Evolutionary conservation across 2,113 vertebrate species (phyloP).

Genomic region (Tragelaphus scriptus): DNA sequence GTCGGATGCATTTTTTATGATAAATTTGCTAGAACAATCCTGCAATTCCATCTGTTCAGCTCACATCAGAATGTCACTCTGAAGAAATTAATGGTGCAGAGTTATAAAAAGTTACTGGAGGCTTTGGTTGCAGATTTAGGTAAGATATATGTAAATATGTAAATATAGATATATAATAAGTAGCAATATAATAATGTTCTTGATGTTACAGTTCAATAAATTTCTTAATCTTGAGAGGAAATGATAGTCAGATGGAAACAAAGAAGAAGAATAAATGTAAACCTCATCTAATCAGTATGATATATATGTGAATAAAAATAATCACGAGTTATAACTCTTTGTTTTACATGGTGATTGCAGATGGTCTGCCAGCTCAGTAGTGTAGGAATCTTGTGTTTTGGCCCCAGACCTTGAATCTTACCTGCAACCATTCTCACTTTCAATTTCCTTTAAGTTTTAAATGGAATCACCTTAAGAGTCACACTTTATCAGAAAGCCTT

Average conservation of each 20-base stretch:
- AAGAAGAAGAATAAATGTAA: constrained; percentile 64
- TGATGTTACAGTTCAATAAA: constrained; percentile 72
- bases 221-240: constrained; percentile 76
- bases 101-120: constrained; percentile 85
- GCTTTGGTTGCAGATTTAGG: constrained; percentile 81
- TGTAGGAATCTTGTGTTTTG: constrained; percentile 20
- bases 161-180: constrained; percentile 71
- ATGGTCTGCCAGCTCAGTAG: constrained; percentile 31
- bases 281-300: constrained; percentile 70
- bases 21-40: constrained; percentile 99
- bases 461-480: not conserved
- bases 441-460: not conserved
- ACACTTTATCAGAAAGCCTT: not conserved
- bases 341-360: constrained; percentile 63
- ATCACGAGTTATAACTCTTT: constrained; percentile 58
- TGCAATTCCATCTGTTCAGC: constrained; percentile 98
- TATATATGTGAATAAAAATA: constrained; percentile 77
- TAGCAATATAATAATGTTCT: constrained; percentile 75
- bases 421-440: not conserved
- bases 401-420: not conserved
- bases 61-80: constrained; percentile 94
- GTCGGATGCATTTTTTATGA: constrained; percentile 99
- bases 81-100: constrained; percentile 91
- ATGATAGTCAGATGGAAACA: constrained; percentile 74
- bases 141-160: constrained; percentile 39